A percentile compares a stretch with the other conserved stretches of the same genome.
Conservation (phyloP, 2,888 invertebrate species). For the Polyploca ridens region DNA sequence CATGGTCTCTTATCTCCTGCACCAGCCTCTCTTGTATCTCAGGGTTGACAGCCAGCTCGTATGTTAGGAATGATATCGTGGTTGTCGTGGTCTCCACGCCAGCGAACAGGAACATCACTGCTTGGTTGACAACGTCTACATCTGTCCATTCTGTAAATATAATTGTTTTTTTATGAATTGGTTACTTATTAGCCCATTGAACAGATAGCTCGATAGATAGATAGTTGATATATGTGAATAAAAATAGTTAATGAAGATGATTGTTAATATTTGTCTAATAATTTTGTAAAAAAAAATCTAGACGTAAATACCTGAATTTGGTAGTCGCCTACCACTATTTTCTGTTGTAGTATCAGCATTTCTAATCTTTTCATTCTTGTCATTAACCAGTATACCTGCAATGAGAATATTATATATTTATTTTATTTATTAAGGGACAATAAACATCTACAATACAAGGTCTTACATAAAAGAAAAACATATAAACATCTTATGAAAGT, state of each 20-base stretch:
- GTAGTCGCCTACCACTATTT: constrained; percentile 26
- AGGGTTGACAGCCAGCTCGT: constrained; percentile 44
- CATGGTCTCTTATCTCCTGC: constrained; percentile 40
- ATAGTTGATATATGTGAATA: no score
- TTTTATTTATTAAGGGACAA: no score
- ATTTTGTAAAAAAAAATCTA: no score
- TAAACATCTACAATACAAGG: no score
- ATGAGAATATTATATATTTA: not conserved
- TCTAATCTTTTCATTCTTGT: constrained; percentile 25
- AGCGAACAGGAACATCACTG: constrained; percentile 36
- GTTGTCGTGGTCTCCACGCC: constrained; percentile 44
- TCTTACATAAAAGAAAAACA: no score
- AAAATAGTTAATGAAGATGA: no score
- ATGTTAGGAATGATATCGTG: constrained; percentile 30
- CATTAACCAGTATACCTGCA: constrained; percentile 34
- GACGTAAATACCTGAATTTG: not conserved
- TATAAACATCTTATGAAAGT: no score
- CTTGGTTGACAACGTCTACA: constrained; percentile 35
- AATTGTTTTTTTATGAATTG: not conserved
- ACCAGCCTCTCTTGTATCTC: constrained; percentile 40
- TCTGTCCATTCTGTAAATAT: constrained; percentile 31
- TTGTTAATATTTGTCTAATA: no score
- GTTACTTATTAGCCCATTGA: no score
- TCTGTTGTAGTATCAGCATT: constrained; percentile 52
- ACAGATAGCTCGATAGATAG: no score